Evolutionary conservation across 23 tunicate genomes (phyloP), one percentile per base, ranked within the genome.

Genomic region (Ciona savignyi): DNA sequence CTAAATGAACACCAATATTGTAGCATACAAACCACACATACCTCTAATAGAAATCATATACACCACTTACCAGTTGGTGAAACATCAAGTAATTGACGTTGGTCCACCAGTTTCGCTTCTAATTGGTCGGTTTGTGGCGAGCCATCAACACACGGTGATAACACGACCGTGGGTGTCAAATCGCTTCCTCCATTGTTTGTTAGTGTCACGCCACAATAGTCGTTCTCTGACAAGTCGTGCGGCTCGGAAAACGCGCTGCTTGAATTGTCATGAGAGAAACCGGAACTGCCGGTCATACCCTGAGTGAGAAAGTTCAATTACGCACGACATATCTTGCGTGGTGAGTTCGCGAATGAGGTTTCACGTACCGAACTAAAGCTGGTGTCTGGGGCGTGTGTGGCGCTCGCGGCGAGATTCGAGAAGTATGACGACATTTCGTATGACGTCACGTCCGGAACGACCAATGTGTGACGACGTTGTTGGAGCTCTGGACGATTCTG

Each of bases 1-100:
- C n/a, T n/a, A n/a, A n/a, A n/a, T n/a, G n/a, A n/a, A n/a, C n/a
- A n/a, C n/a, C n/a, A n/a, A n/a, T n/a, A n/a, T n/a, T n/a, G n/a
- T n/a, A n/a, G n/a, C n/a, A n/a, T n/a, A n/a, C n/a, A n/a, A n/a
- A n/a, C n/a, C n/a, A n/a, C n/a, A n/a, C n/a, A n/a, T n/a, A n/a
- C n/a, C n/a, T n/a, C 56, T 6, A 42, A 42, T 42, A 42, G 56
- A 42, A 42, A 63, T 25, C 15, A 63, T n/a, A 25, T 63, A 63
- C 34, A 30, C 25, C 6, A 68, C 35, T 30, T 1, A 88, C 96
- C 96, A 11, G 86, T 88, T 0, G 96, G 96, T n/a, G 96, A 88
- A 32, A 85, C 83, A 66, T 88, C 87, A 61, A 88, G 63, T 3
- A 83, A 74, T 32, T 88, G 96, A 21, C 96, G 65, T 61, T 88